Conservation (phyloP, 2,888 invertebrate genomes). For the Pheosia gnoma region DNA sequence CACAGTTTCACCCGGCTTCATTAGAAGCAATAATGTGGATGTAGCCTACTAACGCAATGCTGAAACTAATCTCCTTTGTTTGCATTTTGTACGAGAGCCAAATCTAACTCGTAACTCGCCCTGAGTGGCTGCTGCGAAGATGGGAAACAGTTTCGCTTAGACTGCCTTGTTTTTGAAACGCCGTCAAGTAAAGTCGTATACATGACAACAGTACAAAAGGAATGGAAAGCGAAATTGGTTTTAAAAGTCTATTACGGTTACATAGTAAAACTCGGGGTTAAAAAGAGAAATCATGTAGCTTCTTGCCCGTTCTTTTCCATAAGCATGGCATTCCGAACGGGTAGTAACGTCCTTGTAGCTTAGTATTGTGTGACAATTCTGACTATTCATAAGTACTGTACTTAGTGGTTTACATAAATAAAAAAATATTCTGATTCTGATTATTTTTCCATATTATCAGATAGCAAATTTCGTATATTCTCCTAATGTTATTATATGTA, state of each 20-base stretch:
- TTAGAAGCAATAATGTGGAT: conserved; percentile 57
- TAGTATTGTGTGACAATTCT: too few relatives aligned
- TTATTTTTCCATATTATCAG: too few relatives aligned
- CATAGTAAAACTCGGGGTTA: too few relatives aligned
- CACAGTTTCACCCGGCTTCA: conserved; percentile 51
- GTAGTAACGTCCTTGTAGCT: too few relatives aligned
- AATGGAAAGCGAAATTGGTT: background rate
- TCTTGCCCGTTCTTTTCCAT: too few relatives aligned
- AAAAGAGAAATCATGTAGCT: too few relatives aligned
- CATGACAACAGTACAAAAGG: background rate
- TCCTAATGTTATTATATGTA: too few relatives aligned
- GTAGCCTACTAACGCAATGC: conserved; percentile 58
- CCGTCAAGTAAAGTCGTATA: conserved; percentile 24
- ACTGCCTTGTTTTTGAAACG: conserved; percentile 26
- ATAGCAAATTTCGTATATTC: too few relatives aligned
- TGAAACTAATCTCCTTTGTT: conserved; percentile 71
- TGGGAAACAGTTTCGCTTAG: conserved; percentile 38
- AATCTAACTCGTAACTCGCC: conserved; percentile 57
- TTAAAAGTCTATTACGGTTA: background rate
- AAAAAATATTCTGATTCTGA: too few relatives aligned
- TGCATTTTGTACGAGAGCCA: conserved; percentile 67
- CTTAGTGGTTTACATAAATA: too few relatives aligned
- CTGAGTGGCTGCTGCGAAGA: conserved; percentile 53
- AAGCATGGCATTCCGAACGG: too few relatives aligned
- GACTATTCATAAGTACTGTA: too few relatives aligned